These are phyloP conservation scores for Scaptomyza reducta DNA, from an alignment of 2,888 invertebrate genomes.

Conservation along the genomic window DNA sequence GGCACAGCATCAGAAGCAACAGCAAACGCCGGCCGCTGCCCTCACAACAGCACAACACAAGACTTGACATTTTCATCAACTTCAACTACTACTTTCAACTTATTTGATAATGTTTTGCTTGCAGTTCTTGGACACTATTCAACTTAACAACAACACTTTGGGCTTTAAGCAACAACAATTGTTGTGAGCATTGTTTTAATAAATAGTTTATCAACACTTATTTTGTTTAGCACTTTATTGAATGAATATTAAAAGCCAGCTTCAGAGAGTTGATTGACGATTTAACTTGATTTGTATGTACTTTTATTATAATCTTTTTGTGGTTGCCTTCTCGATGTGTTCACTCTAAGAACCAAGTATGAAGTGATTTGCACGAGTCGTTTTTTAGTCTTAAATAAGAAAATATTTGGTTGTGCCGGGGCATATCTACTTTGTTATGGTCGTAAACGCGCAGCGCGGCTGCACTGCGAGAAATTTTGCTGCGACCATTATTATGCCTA, in stretches of 20 bases:
- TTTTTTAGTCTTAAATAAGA: slow-evolving; percentile 85
- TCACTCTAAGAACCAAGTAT: slow-evolving; percentile 84
- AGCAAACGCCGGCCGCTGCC: slow-evolving; percentile 38
- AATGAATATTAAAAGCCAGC: slow-evolving; percentile 1
- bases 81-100: slow-evolving; percentile 8
- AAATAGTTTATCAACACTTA: slow-evolving; percentile 13
- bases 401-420: slow-evolving; percentile 78
- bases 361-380: slow-evolving; percentile 84
- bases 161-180: neutral
- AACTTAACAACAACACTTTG: slow-evolving; percentile 10
- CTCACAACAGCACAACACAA: slow-evolving; percentile 31
- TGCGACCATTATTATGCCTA: neutral
- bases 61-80: slow-evolving; percentile 45
- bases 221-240: slow-evolving; percentile 6
- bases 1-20: slow-evolving; percentile 38
- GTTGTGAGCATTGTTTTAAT: slow-evolving; percentile 14
- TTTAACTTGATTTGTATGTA: slow-evolving; percentile 35
- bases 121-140: slow-evolving; percentile 6
- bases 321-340: slow-evolving; percentile 79
- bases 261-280: slow-evolving; percentile 2
- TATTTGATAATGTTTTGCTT: slow-evolving; percentile 10
- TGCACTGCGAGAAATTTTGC: slow-evolving; percentile 61
- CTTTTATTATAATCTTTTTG: slow-evolving; percentile 35
- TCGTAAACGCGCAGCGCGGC: slow-evolving; percentile 69
- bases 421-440: slow-evolving; percentile 81